Evolutionary conservation across 2,888 invertebrate genomes (phyloP).

Genomic region (Limnephilus auricula): DNA sequence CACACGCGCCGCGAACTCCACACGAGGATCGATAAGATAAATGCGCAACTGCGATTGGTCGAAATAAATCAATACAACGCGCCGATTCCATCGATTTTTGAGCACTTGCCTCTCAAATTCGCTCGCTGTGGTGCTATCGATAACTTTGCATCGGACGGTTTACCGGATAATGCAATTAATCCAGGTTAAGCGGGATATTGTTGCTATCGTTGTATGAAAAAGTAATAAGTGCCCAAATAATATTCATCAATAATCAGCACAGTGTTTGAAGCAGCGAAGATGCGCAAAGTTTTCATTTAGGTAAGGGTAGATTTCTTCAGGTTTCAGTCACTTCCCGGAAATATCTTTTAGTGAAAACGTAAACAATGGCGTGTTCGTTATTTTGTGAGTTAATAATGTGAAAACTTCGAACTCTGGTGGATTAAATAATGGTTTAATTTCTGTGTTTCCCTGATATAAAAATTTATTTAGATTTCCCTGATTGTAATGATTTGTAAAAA

Average conservation of each 20-base stretch:
- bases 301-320: neutral
- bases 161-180: neutral
- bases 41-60: constrained; percentile 86
- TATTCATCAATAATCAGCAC: neutral
- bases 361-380: neutral
- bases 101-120: constrained; percentile 77
- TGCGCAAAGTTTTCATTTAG: neutral
- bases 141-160: neutral
- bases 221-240: neutral
- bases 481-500: neutral
- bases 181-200: neutral
- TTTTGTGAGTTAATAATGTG: neutral
- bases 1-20: constrained; percentile 67
- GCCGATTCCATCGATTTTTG: constrained; percentile 85
- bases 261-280: neutral
- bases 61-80: constrained; percentile 83
- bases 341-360: neutral
- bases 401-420: neutral
- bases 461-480: too few species aligned
- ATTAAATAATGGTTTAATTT: neutral
- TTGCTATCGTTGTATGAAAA: neutral
- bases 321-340: neutral
- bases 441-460: neutral
- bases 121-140: constrained; percentile 71
- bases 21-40: constrained; percentile 85